These are phyloP conservation scores for Odocoileus hemionus DNA, from an alignment of 2,113 vertebrate species.

Conservation along the genomic window DNA sequence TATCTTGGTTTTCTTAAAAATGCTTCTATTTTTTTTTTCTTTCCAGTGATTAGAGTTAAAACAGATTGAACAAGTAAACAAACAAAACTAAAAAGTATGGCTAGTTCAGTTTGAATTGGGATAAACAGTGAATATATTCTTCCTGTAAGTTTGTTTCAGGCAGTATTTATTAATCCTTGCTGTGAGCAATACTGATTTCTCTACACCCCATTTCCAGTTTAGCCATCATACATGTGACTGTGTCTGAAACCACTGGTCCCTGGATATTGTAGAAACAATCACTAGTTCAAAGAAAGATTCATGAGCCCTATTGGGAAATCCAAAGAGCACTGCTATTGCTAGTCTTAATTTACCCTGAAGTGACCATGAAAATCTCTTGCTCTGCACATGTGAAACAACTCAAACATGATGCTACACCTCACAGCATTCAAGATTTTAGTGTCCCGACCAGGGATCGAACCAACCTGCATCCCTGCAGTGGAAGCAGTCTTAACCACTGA, in stretches of 20 bases:
- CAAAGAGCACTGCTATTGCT: accelerated
- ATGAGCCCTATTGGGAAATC: not conserved
- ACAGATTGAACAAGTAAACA: not conserved
- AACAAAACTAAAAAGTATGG: not conserved
- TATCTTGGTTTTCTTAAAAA: not conserved
- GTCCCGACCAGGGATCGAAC: not conserved
- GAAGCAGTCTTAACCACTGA: not conserved
- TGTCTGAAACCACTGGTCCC: not conserved
- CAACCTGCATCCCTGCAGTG: not conserved
- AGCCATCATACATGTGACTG: not conserved
- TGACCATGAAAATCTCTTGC: not conserved
- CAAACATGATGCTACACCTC: not conserved
- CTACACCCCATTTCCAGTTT: no score
- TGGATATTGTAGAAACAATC: not conserved
- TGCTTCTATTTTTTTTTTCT: not conserved
- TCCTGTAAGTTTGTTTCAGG: not conserved
- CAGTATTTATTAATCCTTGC: not conserved
- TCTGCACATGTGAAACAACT: not conserved
- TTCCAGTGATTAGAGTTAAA: no score
- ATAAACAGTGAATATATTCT: not conserved
- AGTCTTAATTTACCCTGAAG: not conserved
- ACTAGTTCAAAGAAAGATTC: not conserved
- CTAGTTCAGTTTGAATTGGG: not conserved
- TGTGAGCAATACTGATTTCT: not conserved
- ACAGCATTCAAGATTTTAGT: not conserved